A percentile compares a stretch with the other conserved stretches of the same genome.
Conservation (phyloP, 2,888 invertebrate species). For the Drosophila algonquin region DNA sequence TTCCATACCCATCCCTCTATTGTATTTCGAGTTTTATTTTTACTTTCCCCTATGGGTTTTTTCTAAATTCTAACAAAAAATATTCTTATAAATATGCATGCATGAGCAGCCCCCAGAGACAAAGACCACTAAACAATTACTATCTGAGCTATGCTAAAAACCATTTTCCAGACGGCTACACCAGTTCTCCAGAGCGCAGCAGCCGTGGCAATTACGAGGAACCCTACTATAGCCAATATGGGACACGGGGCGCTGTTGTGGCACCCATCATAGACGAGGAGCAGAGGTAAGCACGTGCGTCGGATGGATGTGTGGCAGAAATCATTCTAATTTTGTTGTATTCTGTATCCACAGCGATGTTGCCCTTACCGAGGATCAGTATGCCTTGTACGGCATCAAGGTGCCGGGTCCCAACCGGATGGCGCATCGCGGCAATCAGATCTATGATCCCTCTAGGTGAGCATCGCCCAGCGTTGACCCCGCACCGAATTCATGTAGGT, state of each 20-base stretch:
- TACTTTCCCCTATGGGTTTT: conserved; percentile 1
- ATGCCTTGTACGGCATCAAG: conserved; percentile 89
- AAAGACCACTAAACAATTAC: neutral
- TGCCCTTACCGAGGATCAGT: conserved; percentile 88
- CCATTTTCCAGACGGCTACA: conserved; percentile 88
- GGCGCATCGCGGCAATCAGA: conserved; percentile 84
- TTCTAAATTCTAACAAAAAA: conserved; percentile 10
- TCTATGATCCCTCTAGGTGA: conserved; percentile 84
- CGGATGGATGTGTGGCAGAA: too few relatives aligned
- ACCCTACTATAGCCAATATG: conserved; percentile 93
- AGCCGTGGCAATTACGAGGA: conserved; percentile 92
- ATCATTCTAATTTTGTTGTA: too few relatives aligned
- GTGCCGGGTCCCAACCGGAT: conserved; percentile 85
- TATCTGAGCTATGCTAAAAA: neutral
- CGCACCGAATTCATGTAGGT: conserved; percentile 56
- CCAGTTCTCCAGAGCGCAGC: conserved; percentile 93
- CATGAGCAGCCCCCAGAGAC: neutral
- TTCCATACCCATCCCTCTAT: conserved; percentile 14
- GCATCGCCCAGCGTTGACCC: conserved; percentile 46
- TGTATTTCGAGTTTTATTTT: conserved; percentile 1
- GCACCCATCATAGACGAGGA: conserved; percentile 97
- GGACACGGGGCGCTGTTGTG: conserved; percentile 87
- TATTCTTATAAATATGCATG: neutral
- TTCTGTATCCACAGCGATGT: conserved; percentile 85
- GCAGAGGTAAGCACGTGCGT: conserved; percentile 84